These are phyloP conservation scores for Arctopsyche grandis DNA, from an alignment of 1,140 invertebrate species.

Conservation along the genomic window DNA sequence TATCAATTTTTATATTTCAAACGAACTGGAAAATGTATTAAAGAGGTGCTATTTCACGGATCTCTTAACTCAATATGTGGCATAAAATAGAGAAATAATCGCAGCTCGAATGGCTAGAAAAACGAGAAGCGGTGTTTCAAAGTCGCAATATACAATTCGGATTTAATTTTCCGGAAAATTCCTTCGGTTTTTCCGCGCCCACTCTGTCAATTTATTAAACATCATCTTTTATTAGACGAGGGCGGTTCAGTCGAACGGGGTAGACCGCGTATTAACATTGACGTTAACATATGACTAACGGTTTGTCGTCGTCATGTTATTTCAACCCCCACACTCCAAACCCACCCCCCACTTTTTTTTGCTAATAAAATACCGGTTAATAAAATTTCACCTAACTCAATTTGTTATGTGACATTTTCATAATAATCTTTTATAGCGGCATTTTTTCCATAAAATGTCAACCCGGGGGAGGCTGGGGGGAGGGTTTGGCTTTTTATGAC, in stretches of 20 bases:
- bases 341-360: neutral
- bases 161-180: too few relatives aligned
- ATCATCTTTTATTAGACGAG: neutral
- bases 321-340: neutral
- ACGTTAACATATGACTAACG: constrained; percentile 23
- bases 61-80: too few relatives aligned
- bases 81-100: too few relatives aligned
- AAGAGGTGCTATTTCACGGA: too few relatives aligned
- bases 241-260: too few relatives aligned
- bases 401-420: constrained; percentile 27
- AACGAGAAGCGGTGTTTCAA: too few relatives aligned
- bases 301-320: constrained; percentile 6
- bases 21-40: too few relatives aligned
- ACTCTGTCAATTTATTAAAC: neutral
- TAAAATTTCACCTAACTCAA: constrained; percentile 32
- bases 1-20: too few relatives aligned
- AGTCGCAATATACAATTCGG: too few relatives aligned
- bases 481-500: neutral
- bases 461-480: neutral
- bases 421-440: constrained; percentile 22
- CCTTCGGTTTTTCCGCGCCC: too few relatives aligned
- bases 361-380: constrained; percentile 29
- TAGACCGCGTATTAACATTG: constrained; percentile 8
- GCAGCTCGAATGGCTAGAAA: too few relatives aligned
- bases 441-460: constrained; percentile 19